phyloP scores from a whole-genome alignment of 2,888 invertebrate species.

The Lasioglossum calceatum region DNA sequence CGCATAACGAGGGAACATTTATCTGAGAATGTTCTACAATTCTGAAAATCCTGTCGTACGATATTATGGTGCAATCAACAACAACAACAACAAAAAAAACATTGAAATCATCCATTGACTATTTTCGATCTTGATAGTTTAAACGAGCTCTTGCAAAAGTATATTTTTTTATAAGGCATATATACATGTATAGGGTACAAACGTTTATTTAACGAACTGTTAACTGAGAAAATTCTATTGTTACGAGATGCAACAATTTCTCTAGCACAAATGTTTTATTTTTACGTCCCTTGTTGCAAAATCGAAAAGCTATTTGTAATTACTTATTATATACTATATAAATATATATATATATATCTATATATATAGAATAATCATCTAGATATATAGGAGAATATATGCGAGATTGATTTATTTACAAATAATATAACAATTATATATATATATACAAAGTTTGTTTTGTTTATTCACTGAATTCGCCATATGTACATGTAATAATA shows the following conservation, averaged over 20 bases:
- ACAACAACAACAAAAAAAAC: background rate
- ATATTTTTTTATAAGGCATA: background rate
- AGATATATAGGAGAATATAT: slow-evolving; percentile 72
- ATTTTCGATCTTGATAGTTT: slow-evolving; percentile 18
- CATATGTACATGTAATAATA: slow-evolving; percentile 78
- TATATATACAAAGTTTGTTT: slow-evolving; percentile 57
- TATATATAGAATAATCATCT: slow-evolving; percentile 70
- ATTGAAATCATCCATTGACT: slow-evolving; percentile 24
- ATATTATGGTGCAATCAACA: slow-evolving; percentile 51
- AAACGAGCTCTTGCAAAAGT: slow-evolving; percentile 4
- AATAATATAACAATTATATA: slow-evolving; percentile 65
- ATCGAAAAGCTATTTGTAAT: slow-evolving; percentile 71
- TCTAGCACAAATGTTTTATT: slow-evolving; percentile 47
- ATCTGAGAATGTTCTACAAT: slow-evolving; percentile 30
- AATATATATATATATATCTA: background rate
- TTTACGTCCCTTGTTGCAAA: slow-evolving; percentile 74
- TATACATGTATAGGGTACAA: slow-evolving; percentile 14
- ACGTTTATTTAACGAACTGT: slow-evolving; percentile 4
- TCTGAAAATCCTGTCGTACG: slow-evolving; percentile 37
- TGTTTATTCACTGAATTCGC: slow-evolving; percentile 78
- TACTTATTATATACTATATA: slow-evolving; percentile 46
- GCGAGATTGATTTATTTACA: slow-evolving; percentile 82
- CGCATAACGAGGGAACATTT: slow-evolving; percentile 25
- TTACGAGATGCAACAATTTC: slow-evolving; percentile 25
- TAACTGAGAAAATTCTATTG: slow-evolving; percentile 24